Base-by-base conservation (phyloP, 2,888 invertebrate genomes). In the Oegoconia quadripuncta region DNA sequence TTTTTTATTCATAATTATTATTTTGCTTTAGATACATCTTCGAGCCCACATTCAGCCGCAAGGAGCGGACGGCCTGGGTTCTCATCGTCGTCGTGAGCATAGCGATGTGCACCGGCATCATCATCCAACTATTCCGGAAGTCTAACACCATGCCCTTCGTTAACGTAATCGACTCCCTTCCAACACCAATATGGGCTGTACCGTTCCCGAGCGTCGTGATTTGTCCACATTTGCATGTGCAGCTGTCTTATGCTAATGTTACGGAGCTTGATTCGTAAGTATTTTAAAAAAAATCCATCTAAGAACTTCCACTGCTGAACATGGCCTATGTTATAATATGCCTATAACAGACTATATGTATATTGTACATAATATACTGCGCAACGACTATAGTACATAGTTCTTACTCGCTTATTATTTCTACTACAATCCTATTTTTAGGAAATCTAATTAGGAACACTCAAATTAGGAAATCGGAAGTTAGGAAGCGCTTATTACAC, bases 201-300 rank as follows among this genome's bases (percentile, higher is more conserved):
- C 88, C 88, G 0, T 88, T 88, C 41, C 88, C 88, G 0, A 80
- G 72, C 1, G 84, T 88, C 1, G 80, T 86, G 1, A 45, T 88
- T 2, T 88, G 88, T 37, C 88, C 88, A 2, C 84, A 84, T 48
- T 42, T 83, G 8, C 81, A 83, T 34, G 66, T 87, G 0, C 81
- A 84, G 46, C 44, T 65, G 37, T 79, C 83, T 0, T 72, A 63
- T 48, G 59, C 61, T 9, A 77, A 87, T 28, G 69, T 87, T 1
- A 65, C 76, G 0, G 51, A 70, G n/a, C 39, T 80, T 1, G 50
- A 67, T 11, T 66, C 74, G 82, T 84, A 37, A 74, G 74, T 59
- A 29, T 32, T 41, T 29, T n/a, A n/a, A n/a, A n/a, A n/a, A n/a
- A n/a, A n/a, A n/a, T n/a, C n/a, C 18, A 9, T 31, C 25, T 28